Percentiles rank a stretch among this genome's conserved stretches.
Evolutionary conservation across 2,888 invertebrate genomes (phyloP).

Genomic region (Pollenia amentaria): DNA sequence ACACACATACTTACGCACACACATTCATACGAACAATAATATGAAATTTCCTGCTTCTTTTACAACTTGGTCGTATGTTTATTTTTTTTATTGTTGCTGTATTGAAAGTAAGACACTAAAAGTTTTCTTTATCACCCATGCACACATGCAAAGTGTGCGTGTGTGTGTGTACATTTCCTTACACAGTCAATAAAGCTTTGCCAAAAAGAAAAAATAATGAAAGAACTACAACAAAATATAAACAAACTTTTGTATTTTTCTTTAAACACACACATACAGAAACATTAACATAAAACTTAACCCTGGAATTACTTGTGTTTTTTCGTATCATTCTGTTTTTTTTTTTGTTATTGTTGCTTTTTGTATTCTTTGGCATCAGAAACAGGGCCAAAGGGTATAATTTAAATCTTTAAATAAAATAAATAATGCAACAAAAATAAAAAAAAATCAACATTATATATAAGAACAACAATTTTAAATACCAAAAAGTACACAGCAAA

Average conservation of each 20-base stretch:
- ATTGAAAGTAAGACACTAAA: slow-evolving; percentile 62
- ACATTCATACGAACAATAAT: background rate
- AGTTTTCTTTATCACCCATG: slow-evolving; percentile 72
- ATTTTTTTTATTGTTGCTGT: slow-evolving; percentile 63
- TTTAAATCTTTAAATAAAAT: slow-evolving; percentile 74
- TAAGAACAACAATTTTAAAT: slow-evolving; percentile 55
- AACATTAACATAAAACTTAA: background rate
- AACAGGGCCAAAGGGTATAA: slow-evolving; percentile 71
- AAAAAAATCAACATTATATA: background rate
- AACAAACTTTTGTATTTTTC: slow-evolving; percentile 59
- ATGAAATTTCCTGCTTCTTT: slow-evolving; percentile 46
- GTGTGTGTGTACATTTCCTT: slow-evolving; percentile 48
- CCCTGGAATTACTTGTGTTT: slow-evolving; percentile 11
- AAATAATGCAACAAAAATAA: slow-evolving; percentile 67
- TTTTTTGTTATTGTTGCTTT: background rate
- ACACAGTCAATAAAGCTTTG: slow-evolving; percentile 59
- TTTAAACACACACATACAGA: slow-evolving; percentile 36
- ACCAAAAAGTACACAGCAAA: slow-evolving; percentile 34
- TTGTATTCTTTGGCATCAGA: slow-evolving; percentile 40
- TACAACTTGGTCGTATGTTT: slow-evolving; percentile 65
- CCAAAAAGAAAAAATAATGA: slow-evolving; percentile 39
- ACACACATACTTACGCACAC: slow-evolving; percentile 10
- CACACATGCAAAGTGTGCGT: slow-evolving; percentile 53
- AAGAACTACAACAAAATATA: slow-evolving; percentile 48
- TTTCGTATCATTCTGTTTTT: slow-evolving; percentile 15